phyloP scores from a whole-genome alignment of 1,140 invertebrate genomes.

The Pollicipes pollicipes region DNA sequence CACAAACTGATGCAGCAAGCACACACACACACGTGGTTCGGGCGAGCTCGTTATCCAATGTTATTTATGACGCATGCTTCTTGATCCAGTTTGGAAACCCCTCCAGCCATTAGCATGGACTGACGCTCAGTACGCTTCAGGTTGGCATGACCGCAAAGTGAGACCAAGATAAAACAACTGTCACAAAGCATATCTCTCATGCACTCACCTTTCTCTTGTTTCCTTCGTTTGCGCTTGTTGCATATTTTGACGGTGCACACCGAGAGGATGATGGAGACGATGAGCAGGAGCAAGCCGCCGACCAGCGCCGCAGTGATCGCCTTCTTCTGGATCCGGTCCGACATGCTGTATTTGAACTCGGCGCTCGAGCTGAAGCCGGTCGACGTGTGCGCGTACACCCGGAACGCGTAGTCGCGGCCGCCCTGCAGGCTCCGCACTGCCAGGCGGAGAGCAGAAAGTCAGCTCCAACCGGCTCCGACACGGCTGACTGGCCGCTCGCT shows the following conservation, averaged over 20 bases:
- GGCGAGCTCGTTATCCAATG: too few species aligned
- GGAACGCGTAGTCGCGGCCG: not conserved
- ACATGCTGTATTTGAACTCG: not conserved
- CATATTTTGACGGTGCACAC: conserved; percentile 92
- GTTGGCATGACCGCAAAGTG: too few species aligned
- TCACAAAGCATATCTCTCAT: too few species aligned
- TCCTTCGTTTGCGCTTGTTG: conserved; percentile 85
- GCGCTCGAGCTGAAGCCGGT: not conserved
- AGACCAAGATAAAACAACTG: too few species aligned
- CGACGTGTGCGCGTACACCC: not conserved
- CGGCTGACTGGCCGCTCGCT: too few species aligned
- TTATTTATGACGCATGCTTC: too few species aligned
- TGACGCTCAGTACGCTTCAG: too few species aligned
- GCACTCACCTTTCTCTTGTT: conserved; percentile 86
- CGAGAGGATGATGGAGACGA: conserved; percentile 84
- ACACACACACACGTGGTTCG: too few species aligned
- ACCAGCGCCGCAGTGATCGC: conserved; percentile 83
- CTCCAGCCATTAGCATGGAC: too few species aligned
- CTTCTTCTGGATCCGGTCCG: conserved; percentile 25
- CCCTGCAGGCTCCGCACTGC: not conserved
- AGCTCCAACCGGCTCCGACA: too few species aligned
- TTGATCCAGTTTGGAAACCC: too few species aligned
- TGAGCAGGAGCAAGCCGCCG: conserved; percentile 86
- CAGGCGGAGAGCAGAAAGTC: not conserved
- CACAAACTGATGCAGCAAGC: too few species aligned